Conservation (phyloP, 2,797 vertebrate genomes). For the Melanotaenia maccullochi region DNA sequence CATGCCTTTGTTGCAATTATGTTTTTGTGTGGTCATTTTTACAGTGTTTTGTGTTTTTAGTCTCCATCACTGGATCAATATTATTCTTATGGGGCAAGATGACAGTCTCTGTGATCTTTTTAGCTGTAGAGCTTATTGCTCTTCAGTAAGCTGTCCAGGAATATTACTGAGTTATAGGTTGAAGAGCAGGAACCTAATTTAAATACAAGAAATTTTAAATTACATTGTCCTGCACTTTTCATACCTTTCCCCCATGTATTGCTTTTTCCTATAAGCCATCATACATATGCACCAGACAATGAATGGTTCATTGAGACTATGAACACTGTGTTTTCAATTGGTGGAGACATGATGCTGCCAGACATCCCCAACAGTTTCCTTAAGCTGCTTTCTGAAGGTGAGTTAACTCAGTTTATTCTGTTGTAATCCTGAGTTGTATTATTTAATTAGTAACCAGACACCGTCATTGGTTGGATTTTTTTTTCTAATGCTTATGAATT, state of each 20-base stretch:
- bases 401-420: conserved; percentile 28
- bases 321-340: conserved; percentile 93
- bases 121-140: background rate
- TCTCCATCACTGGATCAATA: background rate
- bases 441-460: background rate
- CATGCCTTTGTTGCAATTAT: too few species aligned
- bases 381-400: conserved; percentile 92
- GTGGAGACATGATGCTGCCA: conserved; percentile 91
- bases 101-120: background rate
- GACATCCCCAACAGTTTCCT: conserved; percentile 95
- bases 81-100: too few species aligned
- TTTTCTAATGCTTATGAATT: conserved; percentile 6
- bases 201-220: too few species aligned
- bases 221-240: background rate
- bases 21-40: background rate
- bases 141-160: too few species aligned
- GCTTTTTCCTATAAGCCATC: conserved; percentile 84
- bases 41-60: too few species aligned
- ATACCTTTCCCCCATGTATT: background rate
- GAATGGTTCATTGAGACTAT: conserved; percentile 98
- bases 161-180: too few species aligned
- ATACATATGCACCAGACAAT: conserved; percentile 93
- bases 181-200: background rate
- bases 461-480: background rate
- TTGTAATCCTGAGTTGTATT: background rate